These are phyloP conservation scores for Chlorodrepanis virens DNA, from an alignment of 2,113 vertebrate species.

Conservation along the genomic window DNA sequence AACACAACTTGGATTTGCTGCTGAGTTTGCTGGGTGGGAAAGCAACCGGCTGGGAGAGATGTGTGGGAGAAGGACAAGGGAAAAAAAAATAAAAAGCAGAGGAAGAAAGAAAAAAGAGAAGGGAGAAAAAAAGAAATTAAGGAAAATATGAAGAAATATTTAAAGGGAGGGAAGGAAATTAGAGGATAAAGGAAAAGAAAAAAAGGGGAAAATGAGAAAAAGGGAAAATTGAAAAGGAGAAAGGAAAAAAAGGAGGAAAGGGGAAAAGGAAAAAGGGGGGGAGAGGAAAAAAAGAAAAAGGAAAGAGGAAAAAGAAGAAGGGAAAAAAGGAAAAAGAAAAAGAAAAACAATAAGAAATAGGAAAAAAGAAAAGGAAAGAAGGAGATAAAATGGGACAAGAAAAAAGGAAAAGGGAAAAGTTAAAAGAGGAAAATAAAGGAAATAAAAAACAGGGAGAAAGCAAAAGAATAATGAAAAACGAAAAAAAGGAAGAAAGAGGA, in stretches of 20 bases:
- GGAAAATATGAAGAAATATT: not conserved
- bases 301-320: rapidly evolving
- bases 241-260: rapidly evolving
- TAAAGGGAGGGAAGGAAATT: not conserved
- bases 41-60: not conserved
- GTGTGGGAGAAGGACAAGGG: rapidly evolving
- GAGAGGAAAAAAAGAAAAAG: rapidly evolving
- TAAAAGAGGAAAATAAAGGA: not conserved
- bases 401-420: too few species aligned
- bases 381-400: not conserved
- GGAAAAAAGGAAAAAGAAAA: rapidly evolving
- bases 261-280: rapidly evolving
- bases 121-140: not conserved
- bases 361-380: rapidly evolving
- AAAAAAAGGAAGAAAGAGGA: not conserved
- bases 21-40: not conserved
- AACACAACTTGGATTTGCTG: rapidly evolving
- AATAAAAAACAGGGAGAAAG: not conserved
- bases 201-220: rapidly evolving
- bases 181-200: not conserved
- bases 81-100: not conserved
- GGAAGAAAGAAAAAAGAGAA: not conserved
- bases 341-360: not conserved
- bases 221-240: too few species aligned
- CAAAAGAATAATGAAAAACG: too few species aligned